Evolutionary conservation across 2,888 invertebrate genomes (phyloP), one percentile per base, ranked within the genome.

Genomic region (Euphydryas editha): DNA sequence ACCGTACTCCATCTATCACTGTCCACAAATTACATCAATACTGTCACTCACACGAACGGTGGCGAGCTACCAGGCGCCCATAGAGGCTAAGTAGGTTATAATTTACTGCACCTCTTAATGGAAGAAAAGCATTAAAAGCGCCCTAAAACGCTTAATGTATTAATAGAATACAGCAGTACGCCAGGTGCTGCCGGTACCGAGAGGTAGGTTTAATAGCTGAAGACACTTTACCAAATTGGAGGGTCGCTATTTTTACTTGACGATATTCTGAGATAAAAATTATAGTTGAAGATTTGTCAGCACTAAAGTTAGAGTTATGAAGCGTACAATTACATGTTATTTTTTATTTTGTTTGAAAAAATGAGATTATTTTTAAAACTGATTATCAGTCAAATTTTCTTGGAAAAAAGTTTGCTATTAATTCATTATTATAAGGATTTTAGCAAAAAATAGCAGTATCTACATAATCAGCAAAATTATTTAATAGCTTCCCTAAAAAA

Each of bases 41-140:
- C 70, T 73, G 75, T 76, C 78, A 76, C 75, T 74, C 72, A 68
- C 20, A 44, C 44, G 42, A 78, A 76, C 77, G 74, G 79, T 71
- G 67, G 76, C 70, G 71, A 77, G 81, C 81, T 83, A 87, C 84
- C 83, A 87, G 86, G 85, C 78, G 76, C 62, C 74, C 81, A 85
- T 81, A 83, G 71, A 74, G 77, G 78, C 77, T 78, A 83, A 86
- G 84, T 82, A 85, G 86, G 82, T 81, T 85, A 83, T 87, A 90
- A 92, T 92, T 92, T 91, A 92, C 86, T 79, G 80, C 82, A 74
- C 77, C 78, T 76, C 76, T 87, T 92, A 92, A 92, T 92, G 92
- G 92, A 91, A 87, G 86, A 79, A 79, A 82, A 81, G 80, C 90
- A 90, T 91, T 91, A 92, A 89, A 83, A 81, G 49, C 79, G 80